Evolutionary conservation across 2,797 vertebrate genomes (phyloP), one percentile per base, ranked within the genome.

Genomic region (Phalloptychus januarius): DNA sequence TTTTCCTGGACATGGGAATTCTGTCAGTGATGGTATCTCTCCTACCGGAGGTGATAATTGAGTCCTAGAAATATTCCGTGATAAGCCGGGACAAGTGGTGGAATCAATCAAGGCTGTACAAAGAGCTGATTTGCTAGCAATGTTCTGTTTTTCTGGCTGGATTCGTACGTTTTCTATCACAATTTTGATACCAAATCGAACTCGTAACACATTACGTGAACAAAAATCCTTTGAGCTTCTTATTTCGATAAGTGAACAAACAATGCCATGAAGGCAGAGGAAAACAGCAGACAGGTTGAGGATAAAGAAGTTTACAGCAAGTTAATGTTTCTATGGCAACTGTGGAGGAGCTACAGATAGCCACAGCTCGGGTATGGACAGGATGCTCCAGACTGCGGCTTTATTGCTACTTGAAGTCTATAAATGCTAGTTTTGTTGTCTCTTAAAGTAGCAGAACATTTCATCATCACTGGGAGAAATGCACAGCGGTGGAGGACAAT

Each of bases 61-160:
- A 56, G 25, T 71, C 28, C 65, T 5, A 80, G 85, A 85, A 87
- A 87, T 82, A 80, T 87, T 83, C 6, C 67, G 75, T 52, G 88
- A 91, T 88, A 85, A 69, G 79, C 74, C 38, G 70, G 48, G 63
- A 87, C 89, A 86, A 71, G 84, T 89, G 52, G 76, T n/a, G 86
- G 44, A 50, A 78, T 92, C 91, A 82, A 83, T 90, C 72, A 38
- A 44, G 45, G 69, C 77, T 71, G 72, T 65, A 78, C 33, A 75
- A 83, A 88, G 70, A 79, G 76, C 58, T 48, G 79, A 40, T 63
- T 45, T 38, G 48, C 69, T 70, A 36, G 44, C 50, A 48, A 71
- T 56, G 73, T 33, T 58, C 63, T 28, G 50, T 33, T 50, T 74
- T 79, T 67, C 25, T 46, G 11, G 38, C 2, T 13, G 7, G 25